Base-by-base conservation (phyloP, 2,888 invertebrate genomes). In the Torymus aiolomorphi region DNA sequence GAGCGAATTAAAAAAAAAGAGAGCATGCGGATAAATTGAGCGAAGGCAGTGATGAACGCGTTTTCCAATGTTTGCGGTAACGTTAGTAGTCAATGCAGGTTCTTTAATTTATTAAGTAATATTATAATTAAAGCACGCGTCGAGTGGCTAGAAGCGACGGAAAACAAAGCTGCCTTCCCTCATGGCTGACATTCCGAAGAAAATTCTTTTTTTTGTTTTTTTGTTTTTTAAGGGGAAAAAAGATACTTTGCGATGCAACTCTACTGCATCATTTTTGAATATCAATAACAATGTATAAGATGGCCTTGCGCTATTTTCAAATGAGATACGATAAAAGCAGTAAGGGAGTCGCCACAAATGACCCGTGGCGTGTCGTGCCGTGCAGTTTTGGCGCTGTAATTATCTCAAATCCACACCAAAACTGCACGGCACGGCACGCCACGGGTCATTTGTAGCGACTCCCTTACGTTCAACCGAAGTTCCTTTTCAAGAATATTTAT, bases 381-480 rank as follows among this genome's bases (percentile, higher is more conserved):
- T n/a, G n/a, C n/a, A n/a, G n/a, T n/a, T n/a, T n/a, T n/a, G n/a
- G n/a, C n/a, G n/a, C n/a, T n/a, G n/a, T n/a, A n/a, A n/a, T n/a
- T n/a, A n/a, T n/a, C n/a, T n/a, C n/a, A n/a, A n/a, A n/a, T n/a
- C n/a, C n/a, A n/a, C n/a, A n/a, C n/a, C n/a, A n/a, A n/a, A n/a
- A n/a, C n/a, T n/a, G n/a, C n/a, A n/a, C n/a, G n/a, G n/a, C n/a
- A n/a, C n/a, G n/a, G n/a, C n/a, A n/a, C n/a, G n/a, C n/a, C n/a
- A n/a, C n/a, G n/a, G n/a, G n/a, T n/a, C n/a, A n/a, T n/a, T n/a
- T n/a, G n/a, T n/a, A n/a, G n/a, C n/a, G n/a, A n/a, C n/a, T n/a
- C n/a, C n/a, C n/a, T n/a, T n/a, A n/a, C 42, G 85, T 88, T 87
- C 83, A 86, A 88, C 85, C 83, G 84, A 87, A 88, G 88, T 88